Evolutionary conservation across 2,113 vertebrate species (phyloP).

Genomic region (Embiotoca jacksoni): DNA sequence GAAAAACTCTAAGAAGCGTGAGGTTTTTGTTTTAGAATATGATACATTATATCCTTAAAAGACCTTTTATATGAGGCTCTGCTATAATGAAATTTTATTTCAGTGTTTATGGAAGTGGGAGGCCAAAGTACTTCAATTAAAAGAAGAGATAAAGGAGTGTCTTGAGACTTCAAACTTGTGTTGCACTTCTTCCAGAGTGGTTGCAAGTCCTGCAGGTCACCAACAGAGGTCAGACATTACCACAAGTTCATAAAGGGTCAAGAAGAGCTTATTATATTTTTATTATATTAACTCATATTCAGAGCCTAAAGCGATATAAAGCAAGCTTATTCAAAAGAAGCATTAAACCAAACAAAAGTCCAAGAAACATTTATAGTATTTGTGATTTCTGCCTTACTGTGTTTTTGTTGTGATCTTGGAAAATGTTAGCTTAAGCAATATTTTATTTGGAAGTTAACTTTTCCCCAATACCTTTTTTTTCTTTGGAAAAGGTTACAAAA

Average conservation of each 20-base stretch:
- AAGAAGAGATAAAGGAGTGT: neutral
- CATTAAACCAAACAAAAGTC: neutral
- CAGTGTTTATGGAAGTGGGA: neutral
- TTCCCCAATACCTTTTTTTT: neutral
- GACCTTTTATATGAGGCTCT: too few relatives aligned
- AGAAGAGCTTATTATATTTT: neutral
- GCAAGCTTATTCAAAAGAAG: neutral
- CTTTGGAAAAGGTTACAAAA: neutral
- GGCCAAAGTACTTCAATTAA: neutral
- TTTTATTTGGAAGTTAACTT: too few relatives aligned
- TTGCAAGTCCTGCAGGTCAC: slow-evolving; percentile 10
- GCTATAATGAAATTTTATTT: too few relatives aligned
- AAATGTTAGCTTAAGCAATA: neutral
- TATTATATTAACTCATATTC: neutral
- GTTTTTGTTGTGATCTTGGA: neutral
- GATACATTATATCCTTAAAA: too few relatives aligned
- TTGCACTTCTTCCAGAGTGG: neutral
- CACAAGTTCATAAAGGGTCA: neutral
- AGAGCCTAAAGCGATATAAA: neutral
- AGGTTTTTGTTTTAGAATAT: too few relatives aligned
- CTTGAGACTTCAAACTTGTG: neutral
- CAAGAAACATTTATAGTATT: neutral
- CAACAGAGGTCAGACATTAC: slow-evolving; percentile 36
- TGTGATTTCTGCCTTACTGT: neutral
- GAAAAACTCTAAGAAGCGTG: too few relatives aligned